Percentiles rank a stretch among this genome's conserved stretches.
Evolutionary conservation across 2,113 vertebrate genomes (phyloP).

Genomic region (Acrocephalus arundinaceus): DNA sequence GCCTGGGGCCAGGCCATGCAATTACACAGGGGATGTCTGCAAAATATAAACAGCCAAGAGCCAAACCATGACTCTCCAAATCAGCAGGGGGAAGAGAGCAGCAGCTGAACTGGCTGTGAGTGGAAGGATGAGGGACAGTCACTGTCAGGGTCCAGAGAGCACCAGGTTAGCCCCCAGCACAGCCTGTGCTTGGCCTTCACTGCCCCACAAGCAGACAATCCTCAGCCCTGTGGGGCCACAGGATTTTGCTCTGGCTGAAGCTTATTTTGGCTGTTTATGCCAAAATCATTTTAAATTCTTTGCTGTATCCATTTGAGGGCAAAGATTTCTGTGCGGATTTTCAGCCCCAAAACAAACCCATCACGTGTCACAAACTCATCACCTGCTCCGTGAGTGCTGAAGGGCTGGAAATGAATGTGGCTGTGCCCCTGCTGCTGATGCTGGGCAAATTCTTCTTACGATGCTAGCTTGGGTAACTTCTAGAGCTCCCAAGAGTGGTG

Average conservation of each 20-base stretch:
- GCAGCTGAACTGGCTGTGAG: neutral
- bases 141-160: fast-evolving
- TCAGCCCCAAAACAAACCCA: neutral
- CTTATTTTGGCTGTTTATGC: neutral
- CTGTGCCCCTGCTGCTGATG: neutral
- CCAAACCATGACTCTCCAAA: neutral
- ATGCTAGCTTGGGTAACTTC: neutral
- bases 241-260: neutral
- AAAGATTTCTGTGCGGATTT: neutral
- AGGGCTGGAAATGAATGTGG: neutral
- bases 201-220: neutral
- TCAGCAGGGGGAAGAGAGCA: neutral
- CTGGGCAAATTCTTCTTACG: neutral
- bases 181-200: neutral
- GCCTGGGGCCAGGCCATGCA: slow-evolving; percentile 40
- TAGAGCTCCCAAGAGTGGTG: neutral
- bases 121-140: neutral
- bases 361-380: neutral
- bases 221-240: neutral
- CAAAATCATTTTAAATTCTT: neutral
- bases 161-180: neutral
- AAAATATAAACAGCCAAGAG: slow-evolving; percentile 31
- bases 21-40: slow-evolving; percentile 18
- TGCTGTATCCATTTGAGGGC: neutral
- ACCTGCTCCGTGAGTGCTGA: neutral